Evolutionary conservation across 2,797 vertebrate genomes (phyloP).

Genomic region (Leptatherina wallacei): DNA sequence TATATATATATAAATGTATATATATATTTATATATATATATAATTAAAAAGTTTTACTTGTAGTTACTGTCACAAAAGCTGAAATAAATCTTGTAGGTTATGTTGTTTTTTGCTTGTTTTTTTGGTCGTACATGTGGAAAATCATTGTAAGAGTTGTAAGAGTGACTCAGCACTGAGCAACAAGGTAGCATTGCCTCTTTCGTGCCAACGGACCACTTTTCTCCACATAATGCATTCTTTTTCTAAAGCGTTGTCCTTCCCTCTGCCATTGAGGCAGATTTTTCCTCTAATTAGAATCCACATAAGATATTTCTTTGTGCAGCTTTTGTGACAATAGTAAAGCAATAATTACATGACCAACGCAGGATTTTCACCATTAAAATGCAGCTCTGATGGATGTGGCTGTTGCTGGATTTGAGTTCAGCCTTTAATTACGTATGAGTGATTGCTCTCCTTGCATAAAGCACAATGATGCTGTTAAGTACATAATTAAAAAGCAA

Average conservation of each 20-base stretch:
- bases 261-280: constrained; percentile 18
- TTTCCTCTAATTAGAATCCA: constrained; percentile 28
- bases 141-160: constrained; percentile 19
- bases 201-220: constrained; percentile 55
- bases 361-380: constrained; percentile 56
- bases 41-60: constrained; percentile 1
- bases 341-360: constrained; percentile 56
- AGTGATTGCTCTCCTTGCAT: constrained; percentile 54
- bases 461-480: constrained; percentile 48
- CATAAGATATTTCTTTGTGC: constrained; percentile 34
- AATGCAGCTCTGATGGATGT: constrained; percentile 60
- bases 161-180: constrained; percentile 48
- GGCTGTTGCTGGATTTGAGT: constrained; percentile 45
- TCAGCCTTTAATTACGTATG: constrained; percentile 70
- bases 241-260: constrained; percentile 19
- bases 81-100: constrained; percentile 29
- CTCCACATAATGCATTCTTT: constrained; percentile 15
- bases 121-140: constrained; percentile 13
- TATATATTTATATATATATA: too few species aligned
- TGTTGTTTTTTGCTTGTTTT: constrained; percentile 10
- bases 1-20: too few species aligned
- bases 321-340: constrained; percentile 57
- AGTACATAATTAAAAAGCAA: constrained; percentile 57
- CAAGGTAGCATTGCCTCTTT: constrained; percentile 45
- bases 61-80: constrained; percentile 11